A percentile compares a stretch with the other conserved stretches of the same genome.
phyloP scores from a whole-genome alignment of 2,113 vertebrate genomes.

The Channa argus region DNA sequence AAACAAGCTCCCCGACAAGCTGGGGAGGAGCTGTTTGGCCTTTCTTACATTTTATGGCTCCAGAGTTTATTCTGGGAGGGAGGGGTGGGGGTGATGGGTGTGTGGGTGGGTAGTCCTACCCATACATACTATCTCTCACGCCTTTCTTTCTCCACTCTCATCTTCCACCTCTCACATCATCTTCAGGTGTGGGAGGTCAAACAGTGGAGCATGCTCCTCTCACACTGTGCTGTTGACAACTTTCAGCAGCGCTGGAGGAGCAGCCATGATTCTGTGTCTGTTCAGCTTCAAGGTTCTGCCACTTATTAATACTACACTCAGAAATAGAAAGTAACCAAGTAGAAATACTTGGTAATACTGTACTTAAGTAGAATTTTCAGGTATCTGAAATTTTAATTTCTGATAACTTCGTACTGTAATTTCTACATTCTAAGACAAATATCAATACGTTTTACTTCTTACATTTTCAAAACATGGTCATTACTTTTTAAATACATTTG shows the following conservation, averaged over 20 bases:
- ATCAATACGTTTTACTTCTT: too few relatives aligned
- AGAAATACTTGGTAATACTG: too few relatives aligned
- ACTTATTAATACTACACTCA: not conserved
- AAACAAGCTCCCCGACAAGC: slow-evolving; percentile 78
- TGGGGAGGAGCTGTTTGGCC: slow-evolving; percentile 68
- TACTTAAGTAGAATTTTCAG: too few relatives aligned
- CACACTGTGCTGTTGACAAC: slow-evolving; percentile 57
- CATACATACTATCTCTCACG: slow-evolving; percentile 1
- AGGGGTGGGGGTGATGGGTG: not conserved
- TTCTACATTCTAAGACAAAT: too few relatives aligned
- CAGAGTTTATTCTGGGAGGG: slow-evolving; percentile 46
- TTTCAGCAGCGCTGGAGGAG: slow-evolving; percentile 36
- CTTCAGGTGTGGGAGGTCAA: slow-evolving; percentile 58
- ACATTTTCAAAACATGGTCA: too few relatives aligned
- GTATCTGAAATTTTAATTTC: too few relatives aligned
- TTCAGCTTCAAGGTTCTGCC: slow-evolving; percentile 24
- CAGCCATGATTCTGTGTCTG: slow-evolving; percentile 16
- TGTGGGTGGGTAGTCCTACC: too few relatives aligned
- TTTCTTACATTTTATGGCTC: slow-evolving; percentile 66
- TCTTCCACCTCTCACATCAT: slow-evolving; percentile 21
- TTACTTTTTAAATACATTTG: too few relatives aligned
- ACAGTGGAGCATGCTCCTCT: slow-evolving; percentile 42
- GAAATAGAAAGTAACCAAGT: too few relatives aligned
- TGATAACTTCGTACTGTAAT: too few relatives aligned
- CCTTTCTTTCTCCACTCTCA: not conserved